Conservation (phyloP, 2,888 invertebrate species). For the Nomada fabriciana region DNA sequence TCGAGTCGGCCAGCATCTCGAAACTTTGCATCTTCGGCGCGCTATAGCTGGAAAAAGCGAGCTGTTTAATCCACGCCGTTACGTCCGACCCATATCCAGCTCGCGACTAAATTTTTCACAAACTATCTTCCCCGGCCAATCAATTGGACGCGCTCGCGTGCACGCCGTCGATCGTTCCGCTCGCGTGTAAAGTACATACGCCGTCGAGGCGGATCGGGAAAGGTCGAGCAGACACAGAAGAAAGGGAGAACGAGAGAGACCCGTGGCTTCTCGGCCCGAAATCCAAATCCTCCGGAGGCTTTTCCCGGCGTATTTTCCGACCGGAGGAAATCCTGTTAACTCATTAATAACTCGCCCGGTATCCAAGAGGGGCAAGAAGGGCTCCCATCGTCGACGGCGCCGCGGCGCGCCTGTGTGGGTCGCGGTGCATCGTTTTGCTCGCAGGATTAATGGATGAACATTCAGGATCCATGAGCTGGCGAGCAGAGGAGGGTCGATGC, state of each 20-base stretch:
- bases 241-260: background rate
- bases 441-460: slow-evolving; percentile 74
- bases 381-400: slow-evolving; percentile 54
- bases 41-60: background rate
- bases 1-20: no score
- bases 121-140: slow-evolving; percentile 39
- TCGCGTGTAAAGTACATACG: background rate
- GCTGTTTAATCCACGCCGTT: background rate
- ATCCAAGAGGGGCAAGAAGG: slow-evolving; percentile 60
- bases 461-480: slow-evolving; percentile 58
- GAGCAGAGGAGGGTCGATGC: slow-evolving; percentile 52
- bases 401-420: slow-evolving; percentile 49
- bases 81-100: slow-evolving; percentile 12
- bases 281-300: slow-evolving; percentile 70
- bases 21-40: background rate
- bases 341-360: slow-evolving; percentile 79
- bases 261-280: slow-evolving; percentile 53
- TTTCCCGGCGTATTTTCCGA: slow-evolving; percentile 77
- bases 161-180: slow-evolving; percentile 21
- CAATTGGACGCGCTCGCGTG: slow-evolving; percentile 39
- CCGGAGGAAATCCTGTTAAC: slow-evolving; percentile 81
- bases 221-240: background rate
- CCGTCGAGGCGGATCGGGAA: background rate
- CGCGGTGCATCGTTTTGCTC: slow-evolving; percentile 72
- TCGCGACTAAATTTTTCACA: slow-evolving; percentile 39